Conservation (phyloP, 2,797 vertebrate genomes). For the Ambastaia sidthimunki region DNA sequence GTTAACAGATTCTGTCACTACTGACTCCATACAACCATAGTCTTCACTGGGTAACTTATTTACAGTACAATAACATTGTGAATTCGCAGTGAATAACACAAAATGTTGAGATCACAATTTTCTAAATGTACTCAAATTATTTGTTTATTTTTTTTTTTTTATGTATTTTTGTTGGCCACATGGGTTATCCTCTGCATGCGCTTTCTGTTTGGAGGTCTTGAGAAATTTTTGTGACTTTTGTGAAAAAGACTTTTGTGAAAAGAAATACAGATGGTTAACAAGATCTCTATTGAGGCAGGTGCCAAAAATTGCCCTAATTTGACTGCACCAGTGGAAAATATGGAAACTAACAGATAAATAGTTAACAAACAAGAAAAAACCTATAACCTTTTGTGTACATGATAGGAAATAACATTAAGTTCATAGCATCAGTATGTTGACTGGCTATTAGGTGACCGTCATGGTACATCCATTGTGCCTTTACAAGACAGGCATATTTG, state of each 20-base stretch:
- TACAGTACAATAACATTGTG: neutral
- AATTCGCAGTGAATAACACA: neutral
- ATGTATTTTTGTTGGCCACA: too few species aligned
- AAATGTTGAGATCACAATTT: neutral
- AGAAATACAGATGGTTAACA: neutral
- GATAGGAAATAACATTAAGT: too few species aligned
- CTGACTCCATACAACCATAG: slow-evolving; percentile 7
- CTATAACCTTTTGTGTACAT: too few species aligned
- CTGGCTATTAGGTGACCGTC: too few species aligned
- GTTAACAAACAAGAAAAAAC: too few species aligned
- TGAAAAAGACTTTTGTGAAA: neutral
- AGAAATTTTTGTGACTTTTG: neutral
- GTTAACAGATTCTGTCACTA: neutral
- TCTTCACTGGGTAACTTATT: slow-evolving; percentile 1
- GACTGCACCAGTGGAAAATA: neutral
- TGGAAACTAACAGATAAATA: too few species aligned
- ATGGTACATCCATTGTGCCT: too few species aligned
- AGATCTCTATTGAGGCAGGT: neutral
- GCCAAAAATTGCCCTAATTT: slow-evolving; percentile 13
- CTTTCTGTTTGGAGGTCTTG: too few species aligned
- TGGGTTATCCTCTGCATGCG: too few species aligned
- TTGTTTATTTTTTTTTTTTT: too few species aligned
- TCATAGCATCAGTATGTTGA: too few species aligned
- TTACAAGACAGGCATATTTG: neutral
- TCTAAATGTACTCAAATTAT: neutral